These are phyloP conservation scores for Fregata magnificens DNA, from an alignment of 2,113 vertebrate genomes.

Conservation along the genomic window DNA sequence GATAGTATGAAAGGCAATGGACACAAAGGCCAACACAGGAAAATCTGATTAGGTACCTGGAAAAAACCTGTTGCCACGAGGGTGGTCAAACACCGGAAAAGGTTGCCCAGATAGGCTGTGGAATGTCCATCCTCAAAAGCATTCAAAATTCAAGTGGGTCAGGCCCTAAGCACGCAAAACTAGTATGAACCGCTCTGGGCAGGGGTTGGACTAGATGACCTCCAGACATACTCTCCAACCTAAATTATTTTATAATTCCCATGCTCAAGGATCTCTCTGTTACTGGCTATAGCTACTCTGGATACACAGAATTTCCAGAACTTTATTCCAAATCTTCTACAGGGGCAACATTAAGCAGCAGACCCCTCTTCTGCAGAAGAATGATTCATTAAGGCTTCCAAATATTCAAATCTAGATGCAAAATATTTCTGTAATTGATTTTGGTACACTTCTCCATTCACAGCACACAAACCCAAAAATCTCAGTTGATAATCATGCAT, in stretches of 20 bases:
- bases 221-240: neutral
- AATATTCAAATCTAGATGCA: neutral
- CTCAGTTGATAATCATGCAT: neutral
- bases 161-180: neutral
- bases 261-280: too few relatives aligned
- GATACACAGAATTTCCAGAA: neutral
- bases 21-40: neutral
- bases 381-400: neutral
- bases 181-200: neutral
- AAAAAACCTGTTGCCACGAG: neutral
- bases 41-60: neutral
- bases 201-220: neutral
- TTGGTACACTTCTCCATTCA: neutral
- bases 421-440: neutral
- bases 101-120: neutral
- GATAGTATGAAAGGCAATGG: fast-evolving
- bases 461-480: neutral
- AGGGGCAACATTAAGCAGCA: neutral
- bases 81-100: neutral
- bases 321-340: neutral
- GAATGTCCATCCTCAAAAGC: neutral
- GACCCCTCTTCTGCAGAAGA: neutral
- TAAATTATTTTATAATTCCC: neutral
- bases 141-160: neutral
- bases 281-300: neutral